These are phyloP conservation scores for Xiphophorus maculatus DNA, from an alignment of 2,113 vertebrate species.

Conservation along the genomic window DNA sequence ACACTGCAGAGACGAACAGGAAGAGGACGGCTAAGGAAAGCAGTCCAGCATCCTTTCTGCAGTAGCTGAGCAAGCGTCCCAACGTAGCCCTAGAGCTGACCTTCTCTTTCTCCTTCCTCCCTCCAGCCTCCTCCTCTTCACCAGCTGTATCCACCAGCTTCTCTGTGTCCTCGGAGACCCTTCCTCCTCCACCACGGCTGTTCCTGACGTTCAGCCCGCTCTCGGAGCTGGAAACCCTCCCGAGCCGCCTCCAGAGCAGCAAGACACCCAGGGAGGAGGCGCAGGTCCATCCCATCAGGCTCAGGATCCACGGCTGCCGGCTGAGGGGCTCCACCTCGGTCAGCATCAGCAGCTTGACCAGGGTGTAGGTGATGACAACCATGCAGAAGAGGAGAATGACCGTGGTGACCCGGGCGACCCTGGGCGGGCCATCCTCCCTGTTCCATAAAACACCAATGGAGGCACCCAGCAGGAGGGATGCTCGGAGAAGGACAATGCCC, in stretches of 20 bases:
- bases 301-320: conserved; percentile 86
- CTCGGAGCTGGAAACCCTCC: conserved; percentile 49
- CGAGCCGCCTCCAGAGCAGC: conserved; percentile 84
- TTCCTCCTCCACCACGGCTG: not conserved
- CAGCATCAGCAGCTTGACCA: conserved; percentile 92
- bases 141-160: conserved; percentile 52
- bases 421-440: conserved; percentile 80
- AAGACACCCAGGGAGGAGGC: conserved; percentile 76
- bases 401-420: conserved; percentile 73
- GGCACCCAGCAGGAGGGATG: conserved; percentile 86
- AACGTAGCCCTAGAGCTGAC: conserved; percentile 84
- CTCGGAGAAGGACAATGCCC: conserved; percentile 85
- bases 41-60: conserved; percentile 84
- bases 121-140: conserved; percentile 43
- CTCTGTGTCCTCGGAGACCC: conserved; percentile 54
- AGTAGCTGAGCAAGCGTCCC: conserved; percentile 89
- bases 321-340: conserved; percentile 81
- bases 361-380: conserved; percentile 81
- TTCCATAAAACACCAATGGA: conserved; percentile 87
- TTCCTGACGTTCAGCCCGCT: not conserved
- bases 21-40: conserved; percentile 87
- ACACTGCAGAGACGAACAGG: conserved; percentile 87
- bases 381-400: conserved; percentile 82
- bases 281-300: conserved; percentile 90
- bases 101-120: conserved; percentile 26